Evolutionary conservation across 2,888 invertebrate genomes (phyloP).

Genomic region (Perizoma affinitatum): DNA sequence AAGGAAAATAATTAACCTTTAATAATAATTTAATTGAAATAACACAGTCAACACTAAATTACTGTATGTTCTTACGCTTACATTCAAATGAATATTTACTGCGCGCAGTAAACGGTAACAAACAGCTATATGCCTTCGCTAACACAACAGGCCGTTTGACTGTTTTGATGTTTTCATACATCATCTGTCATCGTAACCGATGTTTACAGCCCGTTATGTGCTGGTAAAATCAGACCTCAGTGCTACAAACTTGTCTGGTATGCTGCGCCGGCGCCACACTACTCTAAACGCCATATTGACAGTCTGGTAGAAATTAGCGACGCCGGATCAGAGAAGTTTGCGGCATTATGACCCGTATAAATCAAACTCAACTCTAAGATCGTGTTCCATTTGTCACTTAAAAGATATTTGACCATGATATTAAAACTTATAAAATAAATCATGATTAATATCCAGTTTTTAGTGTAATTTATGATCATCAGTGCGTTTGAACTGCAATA

Average conservation of each 20-base stretch:
- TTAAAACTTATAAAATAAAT: too few relatives aligned
- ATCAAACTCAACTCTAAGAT: conserved; percentile 10
- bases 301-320: conserved; percentile 10
- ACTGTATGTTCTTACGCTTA: conserved; percentile 73
- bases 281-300: conserved; percentile 1
- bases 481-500: too few relatives aligned
- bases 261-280: conserved; percentile 12
- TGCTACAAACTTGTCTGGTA: conserved; percentile 21
- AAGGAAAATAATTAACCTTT: conserved; percentile 71
- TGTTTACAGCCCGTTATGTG: neutral
- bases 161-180: too few relatives aligned
- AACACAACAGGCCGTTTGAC: neutral
- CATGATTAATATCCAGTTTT: too few relatives aligned
- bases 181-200: too few relatives aligned
- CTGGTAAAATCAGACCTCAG: conserved; percentile 4
- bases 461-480: too few relatives aligned
- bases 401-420: too few relatives aligned
- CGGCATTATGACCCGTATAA: conserved; percentile 7
- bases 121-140: conserved; percentile 21
- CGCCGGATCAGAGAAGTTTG: conserved; percentile 10
- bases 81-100: conserved; percentile 65
- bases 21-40: conserved; percentile 81
- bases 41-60: conserved; percentile 82
- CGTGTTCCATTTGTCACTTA: too few relatives aligned
- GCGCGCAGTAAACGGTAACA: conserved; percentile 70